phyloP scores from a whole-genome alignment of 2,113 vertebrate species.

The Sinocyclocheilus maitianheensis region DNA sequence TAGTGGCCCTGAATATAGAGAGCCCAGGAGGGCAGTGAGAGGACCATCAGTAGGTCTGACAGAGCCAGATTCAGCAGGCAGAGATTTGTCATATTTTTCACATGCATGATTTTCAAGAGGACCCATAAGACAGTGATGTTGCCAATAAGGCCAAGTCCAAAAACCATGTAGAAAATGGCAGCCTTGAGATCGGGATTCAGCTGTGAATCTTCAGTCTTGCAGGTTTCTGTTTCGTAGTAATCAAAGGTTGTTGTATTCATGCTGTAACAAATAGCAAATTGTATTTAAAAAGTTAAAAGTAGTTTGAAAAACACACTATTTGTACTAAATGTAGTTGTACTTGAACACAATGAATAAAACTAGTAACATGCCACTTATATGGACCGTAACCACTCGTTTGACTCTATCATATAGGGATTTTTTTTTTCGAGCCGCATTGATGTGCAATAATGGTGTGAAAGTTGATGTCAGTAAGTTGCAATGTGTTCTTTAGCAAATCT shows the following conservation, averaged over 20 bases:
- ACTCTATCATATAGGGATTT: too few species aligned
- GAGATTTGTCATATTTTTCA: slow-evolving; percentile 81
- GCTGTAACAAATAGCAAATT: slow-evolving; percentile 36
- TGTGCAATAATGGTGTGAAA: too few species aligned
- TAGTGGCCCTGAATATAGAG: slow-evolving; percentile 66
- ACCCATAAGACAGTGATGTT: slow-evolving; percentile 83
- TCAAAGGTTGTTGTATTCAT: background rate
- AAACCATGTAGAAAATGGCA: slow-evolving; percentile 74
- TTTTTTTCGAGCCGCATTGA: too few species aligned
- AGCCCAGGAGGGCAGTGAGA: slow-evolving; percentile 80
- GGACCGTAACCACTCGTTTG: too few species aligned
- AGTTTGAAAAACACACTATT: too few species aligned
- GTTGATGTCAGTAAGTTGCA: too few species aligned
- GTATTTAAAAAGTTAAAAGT: background rate
- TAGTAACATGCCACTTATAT: too few species aligned
- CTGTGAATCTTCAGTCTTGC: accelerated
- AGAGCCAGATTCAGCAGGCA: slow-evolving; percentile 86
- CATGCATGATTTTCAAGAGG: slow-evolving; percentile 74
- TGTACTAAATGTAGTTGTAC: too few species aligned
- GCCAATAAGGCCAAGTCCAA: slow-evolving; percentile 75
- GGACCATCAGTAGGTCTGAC: slow-evolving; percentile 81
- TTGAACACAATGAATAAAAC: too few species aligned
- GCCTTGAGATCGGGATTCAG: slow-evolving; percentile 50
- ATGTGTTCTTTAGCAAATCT: too few species aligned
- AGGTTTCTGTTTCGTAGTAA: slow-evolving; percentile 9